Evolutionary conservation across 2,888 invertebrate genomes (phyloP).

Genomic region (Flexamia atlantica): DNA sequence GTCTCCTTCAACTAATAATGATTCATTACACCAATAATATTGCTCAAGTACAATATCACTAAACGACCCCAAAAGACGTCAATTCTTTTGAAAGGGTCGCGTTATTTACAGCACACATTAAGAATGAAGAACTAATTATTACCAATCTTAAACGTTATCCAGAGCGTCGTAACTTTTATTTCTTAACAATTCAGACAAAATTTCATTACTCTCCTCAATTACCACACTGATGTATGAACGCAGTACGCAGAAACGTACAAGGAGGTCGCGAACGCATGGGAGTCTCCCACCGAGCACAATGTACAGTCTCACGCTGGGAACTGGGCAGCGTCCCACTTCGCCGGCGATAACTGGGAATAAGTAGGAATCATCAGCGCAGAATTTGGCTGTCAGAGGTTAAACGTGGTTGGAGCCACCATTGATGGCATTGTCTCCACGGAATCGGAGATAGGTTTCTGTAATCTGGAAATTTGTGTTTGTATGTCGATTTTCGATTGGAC

Average conservation of each 20-base stretch:
- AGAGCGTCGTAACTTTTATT: too few species aligned
- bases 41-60: too few species aligned
- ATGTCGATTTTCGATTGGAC: too few species aligned
- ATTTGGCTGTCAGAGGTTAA: constrained; percentile 24
- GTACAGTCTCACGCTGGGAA: not conserved
- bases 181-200: too few species aligned
- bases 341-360: not conserved
- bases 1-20: too few species aligned
- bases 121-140: too few species aligned
- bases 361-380: not conserved
- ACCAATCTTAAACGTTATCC: too few species aligned
- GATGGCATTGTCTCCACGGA: not conserved
- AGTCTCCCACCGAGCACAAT: constrained; percentile 17
- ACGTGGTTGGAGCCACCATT: not conserved
- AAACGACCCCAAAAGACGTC: too few species aligned
- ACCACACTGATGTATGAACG: not conserved
- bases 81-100: too few species aligned
- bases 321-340: constrained; percentile 21
- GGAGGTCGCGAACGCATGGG: constrained; percentile 22
- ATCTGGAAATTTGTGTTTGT: not conserved
- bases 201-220: too few species aligned
- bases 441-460: not conserved
- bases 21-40: too few species aligned
- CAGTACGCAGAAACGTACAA: not conserved
- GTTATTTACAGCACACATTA: too few species aligned